Evolutionary conservation across 1,140 invertebrate genomes (phyloP).

Genomic region (Chironomus striatipennis): DNA sequence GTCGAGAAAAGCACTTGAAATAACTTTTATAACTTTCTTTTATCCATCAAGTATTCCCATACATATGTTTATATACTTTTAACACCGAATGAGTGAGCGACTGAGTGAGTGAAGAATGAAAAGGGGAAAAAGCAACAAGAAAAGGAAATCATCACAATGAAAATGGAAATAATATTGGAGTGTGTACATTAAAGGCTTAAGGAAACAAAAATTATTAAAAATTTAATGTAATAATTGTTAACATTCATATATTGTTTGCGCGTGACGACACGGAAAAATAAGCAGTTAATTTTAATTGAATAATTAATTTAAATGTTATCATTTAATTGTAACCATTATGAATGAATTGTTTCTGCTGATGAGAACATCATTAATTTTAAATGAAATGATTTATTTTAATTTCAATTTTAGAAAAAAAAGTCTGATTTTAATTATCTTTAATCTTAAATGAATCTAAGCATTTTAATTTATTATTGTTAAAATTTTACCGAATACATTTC

Average conservation of each 20-base stretch:
- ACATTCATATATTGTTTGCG: neutral
- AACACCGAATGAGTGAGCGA: neutral
- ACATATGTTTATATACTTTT: no score
- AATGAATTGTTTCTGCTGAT: constrained; percentile 14
- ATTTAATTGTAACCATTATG: constrained; percentile 2
- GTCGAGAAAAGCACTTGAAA: neutral
- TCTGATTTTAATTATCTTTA: no score
- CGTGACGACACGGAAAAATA: neutral
- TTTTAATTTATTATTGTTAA: no score
- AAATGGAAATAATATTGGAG: neutral
- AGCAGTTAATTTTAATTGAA: constrained; percentile 9
- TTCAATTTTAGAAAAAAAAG: no score
- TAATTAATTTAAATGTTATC: neutral
- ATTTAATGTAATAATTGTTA: neutral
- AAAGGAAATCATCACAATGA: constrained; percentile 1
- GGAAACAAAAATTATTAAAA: neutral
- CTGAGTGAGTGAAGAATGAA: neutral
- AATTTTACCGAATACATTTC: no score
- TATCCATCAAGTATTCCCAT: neutral
- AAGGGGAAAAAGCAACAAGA: neutral
- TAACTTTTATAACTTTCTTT: constrained; percentile 8
- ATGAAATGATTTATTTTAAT: no score
- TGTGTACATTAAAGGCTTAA: neutral
- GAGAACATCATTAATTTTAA: neutral
- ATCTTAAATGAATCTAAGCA: no score